A percentile compares a stretch with the other conserved stretches of the same genome.
phyloP scores from a whole-genome alignment of 2,888 invertebrate species.

The Pardosa pseudoannulata region DNA sequence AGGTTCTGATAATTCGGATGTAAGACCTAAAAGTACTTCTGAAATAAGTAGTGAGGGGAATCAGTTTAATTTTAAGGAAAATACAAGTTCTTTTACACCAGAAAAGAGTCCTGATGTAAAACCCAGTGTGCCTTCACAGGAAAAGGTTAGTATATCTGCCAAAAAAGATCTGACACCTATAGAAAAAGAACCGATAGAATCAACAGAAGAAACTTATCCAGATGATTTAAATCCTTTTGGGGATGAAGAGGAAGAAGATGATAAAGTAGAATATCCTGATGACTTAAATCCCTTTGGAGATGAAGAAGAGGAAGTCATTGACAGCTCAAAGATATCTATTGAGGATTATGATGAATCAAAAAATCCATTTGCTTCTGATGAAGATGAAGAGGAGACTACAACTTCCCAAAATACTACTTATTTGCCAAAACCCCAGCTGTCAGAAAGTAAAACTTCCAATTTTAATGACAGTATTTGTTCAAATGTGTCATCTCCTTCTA shows the following conservation, averaged over 20 bases:
- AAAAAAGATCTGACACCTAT: too few relatives aligned
- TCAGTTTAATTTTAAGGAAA: too few relatives aligned
- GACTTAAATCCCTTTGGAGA: conserved; percentile 68
- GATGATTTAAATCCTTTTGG: conserved; percentile 73
- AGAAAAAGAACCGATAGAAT: neutral
- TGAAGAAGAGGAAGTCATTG: conserved; percentile 28
- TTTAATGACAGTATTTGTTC: neutral
- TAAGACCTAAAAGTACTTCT: too few relatives aligned
- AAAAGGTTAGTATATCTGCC: too few relatives aligned
- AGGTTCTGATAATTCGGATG: too few relatives aligned
- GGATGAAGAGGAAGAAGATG: conserved; percentile 54
- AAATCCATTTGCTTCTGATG: conserved; percentile 86
- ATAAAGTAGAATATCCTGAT: conserved; percentile 39
- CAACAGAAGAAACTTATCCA: conserved; percentile 54
- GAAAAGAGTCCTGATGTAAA: too few relatives aligned
- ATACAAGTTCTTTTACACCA: too few relatives aligned
- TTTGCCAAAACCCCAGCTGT: too few relatives aligned
- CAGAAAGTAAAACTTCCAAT: conserved; percentile 11
- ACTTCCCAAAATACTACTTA: neutral
- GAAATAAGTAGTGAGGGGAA: too few relatives aligned
- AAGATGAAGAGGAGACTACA: conserved; percentile 78
- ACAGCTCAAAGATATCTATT: conserved; percentile 82
- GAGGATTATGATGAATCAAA: conserved; percentile 80
- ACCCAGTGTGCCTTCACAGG: too few relatives aligned
- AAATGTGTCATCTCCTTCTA: conserved; percentile 36